Conservation (phyloP, 2,113 vertebrate species). For the Macquaria ambigua region DNA sequence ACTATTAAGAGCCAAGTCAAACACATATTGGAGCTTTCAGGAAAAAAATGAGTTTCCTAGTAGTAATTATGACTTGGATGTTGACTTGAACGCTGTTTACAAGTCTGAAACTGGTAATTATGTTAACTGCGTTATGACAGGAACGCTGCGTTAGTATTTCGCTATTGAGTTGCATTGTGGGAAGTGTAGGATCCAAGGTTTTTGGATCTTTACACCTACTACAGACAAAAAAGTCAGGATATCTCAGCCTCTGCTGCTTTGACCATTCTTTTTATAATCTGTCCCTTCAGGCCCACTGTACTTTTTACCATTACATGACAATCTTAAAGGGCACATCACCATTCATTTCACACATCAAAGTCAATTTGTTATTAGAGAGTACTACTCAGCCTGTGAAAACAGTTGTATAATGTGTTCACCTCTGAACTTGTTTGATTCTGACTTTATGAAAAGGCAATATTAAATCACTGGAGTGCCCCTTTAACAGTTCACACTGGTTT, state of each 20-base stretch:
- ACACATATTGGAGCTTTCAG: background rate
- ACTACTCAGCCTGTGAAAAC: background rate
- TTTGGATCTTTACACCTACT: background rate
- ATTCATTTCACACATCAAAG: background rate
- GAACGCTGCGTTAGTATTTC: background rate
- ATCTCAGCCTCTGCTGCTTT: background rate
- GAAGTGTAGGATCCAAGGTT: background rate
- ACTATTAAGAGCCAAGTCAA: too few relatives aligned
- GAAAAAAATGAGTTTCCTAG: background rate
- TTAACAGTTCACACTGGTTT: conserved; percentile 6
- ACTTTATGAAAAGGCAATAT: background rate
- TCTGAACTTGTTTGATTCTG: background rate
- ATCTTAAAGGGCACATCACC: background rate
- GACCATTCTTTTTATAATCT: background rate
- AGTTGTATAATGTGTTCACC: conserved; percentile 1
- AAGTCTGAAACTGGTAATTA: background rate
- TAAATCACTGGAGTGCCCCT: background rate
- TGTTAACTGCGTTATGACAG: background rate
- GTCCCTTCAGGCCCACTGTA: too few relatives aligned
- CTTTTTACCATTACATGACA: background rate
- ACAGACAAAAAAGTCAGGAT: background rate
- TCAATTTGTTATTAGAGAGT: background rate
- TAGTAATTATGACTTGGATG: background rate
- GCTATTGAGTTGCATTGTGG: background rate
- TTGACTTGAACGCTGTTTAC: background rate